Evolutionary conservation across 35 echinoderm and acorn worm genomes (phyloP), one percentile per base, ranked within the genome.

Genomic region (Strongylocentrotus purpuratus): DNA sequence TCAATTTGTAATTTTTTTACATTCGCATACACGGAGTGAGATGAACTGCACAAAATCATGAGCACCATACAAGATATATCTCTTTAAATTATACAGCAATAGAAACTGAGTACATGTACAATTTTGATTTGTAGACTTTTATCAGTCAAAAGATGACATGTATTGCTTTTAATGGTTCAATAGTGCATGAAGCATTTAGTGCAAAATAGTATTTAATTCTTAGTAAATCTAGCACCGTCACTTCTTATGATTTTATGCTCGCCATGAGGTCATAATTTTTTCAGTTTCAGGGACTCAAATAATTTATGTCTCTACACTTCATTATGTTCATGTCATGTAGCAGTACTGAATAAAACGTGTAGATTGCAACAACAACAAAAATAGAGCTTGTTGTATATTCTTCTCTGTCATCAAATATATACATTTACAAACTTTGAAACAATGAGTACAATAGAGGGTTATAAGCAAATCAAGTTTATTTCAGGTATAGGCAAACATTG

Each of bases 301-400:
- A n/a, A n/a, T n/a, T n/a, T n/a, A 55, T 55, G 50, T 55, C 50
- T 78, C 65, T 78, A 78, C 65, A 78, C 65, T 78, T 78, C 22
- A 78, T 78, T 78, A 78, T 78, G 65, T 78, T 78, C 28, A 4
- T 89, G 87, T 89, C 14, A 89, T 41, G 32, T 89, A 89, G 87
- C 87, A 89, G 87, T 89, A 89, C 87, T 89, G 87, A 89, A 89
- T 89, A 89, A 89, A 89, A 35, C 4, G 32, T 89, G 87, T 89
- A 89, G 65, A 28, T 78, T 78, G 65, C 65, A n/a, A n/a, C n/a
- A n/a, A n/a, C n/a, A n/a, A n/a, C n/a, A 78, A 28, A 78, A 78
- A 22, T 28, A 78, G 65, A n/a, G 20, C 7, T 78, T 28, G 6
- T 78, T 5, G 10, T 55, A 12, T 55, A 14, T 55, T 11, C 15